Base-by-base conservation (phyloP, 2,888 invertebrate species). In the Sicus ferrugineus region DNA sequence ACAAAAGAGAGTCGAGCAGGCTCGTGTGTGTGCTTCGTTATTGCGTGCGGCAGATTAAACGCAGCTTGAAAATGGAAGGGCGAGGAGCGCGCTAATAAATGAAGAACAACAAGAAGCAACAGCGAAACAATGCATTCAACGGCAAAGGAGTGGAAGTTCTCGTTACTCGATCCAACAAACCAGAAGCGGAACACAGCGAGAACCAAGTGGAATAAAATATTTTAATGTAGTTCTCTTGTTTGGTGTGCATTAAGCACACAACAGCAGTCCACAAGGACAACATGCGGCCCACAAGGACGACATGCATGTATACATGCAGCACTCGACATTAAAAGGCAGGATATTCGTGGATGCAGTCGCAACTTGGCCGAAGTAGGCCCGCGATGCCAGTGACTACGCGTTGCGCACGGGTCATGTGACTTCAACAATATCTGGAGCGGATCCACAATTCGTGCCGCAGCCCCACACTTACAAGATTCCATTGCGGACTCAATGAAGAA, bases 131-230 rank as follows among this genome's bases (percentile, higher is more conserved):
- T 34, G 54, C 48, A 65, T 62, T 65, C 54, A 61, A 54, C 54
- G 46, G 65, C 23, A 54, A 54, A 58, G 7, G n/a, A 77, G 78
- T 77, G 76, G 80, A 80, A 79, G 79, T 73, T 79, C 74, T 77
- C 48, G 56, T 79, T 77, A 74, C 75, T 77, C 77, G 28, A n/a
- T 21, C 16, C n/a, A 28, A 9, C 16, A 28, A 26, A 26, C 1
- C 26, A n/a, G n/a, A n/a, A n/a, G n/a, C n/a, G n/a, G n/a, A n/a
- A n/a, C n/a, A n/a, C n/a, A n/a, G n/a, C n/a, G 28, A 46, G 21
- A 48, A 31, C 16, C 28, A 80, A 77, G 79, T 79, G 78, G 78
- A 80, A 80, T 78, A 79, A 82, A 78, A 81, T 80, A 80, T 80
- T 81, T 82, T 83, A 83, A 83, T 83, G 83, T 81, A 82, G 61